Evolutionary conservation across 2,113 vertebrate genomes (phyloP).

Genomic region (Clupea harengus): DNA sequence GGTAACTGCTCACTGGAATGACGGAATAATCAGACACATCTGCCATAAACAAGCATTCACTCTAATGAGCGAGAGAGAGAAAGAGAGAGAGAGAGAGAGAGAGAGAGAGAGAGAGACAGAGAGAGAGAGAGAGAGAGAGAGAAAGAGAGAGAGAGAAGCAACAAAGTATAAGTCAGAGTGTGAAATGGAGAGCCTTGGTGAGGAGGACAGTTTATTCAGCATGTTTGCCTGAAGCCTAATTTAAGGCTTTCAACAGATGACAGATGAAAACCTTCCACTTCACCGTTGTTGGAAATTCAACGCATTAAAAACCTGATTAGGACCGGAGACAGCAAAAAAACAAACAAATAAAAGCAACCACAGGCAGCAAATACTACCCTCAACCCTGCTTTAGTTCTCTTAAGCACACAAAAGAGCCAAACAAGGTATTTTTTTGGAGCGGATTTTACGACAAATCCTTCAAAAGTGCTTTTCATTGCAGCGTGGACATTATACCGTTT

Average conservation of each 20-base stretch:
- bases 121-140: background rate
- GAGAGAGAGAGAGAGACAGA: background rate
- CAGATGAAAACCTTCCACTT: background rate
- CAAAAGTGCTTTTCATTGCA: conserved; percentile 3
- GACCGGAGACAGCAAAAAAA: background rate
- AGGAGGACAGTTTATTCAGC: background rate
- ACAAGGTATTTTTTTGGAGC: background rate
- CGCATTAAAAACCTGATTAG: background rate
- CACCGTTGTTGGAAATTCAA: background rate
- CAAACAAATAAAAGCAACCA: background rate
- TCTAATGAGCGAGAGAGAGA: background rate
- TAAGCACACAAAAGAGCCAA: background rate
- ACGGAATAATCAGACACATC: background rate
- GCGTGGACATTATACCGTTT: background rate
- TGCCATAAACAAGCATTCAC: background rate
- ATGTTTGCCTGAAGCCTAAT: background rate
- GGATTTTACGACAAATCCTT: background rate
- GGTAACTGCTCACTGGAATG: background rate
- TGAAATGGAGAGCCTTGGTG: background rate
- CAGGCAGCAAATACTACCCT: background rate
- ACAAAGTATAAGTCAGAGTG: background rate
- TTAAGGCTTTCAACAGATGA: background rate
- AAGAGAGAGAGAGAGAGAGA: background rate
- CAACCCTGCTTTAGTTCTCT: background rate
- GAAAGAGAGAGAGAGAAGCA: background rate